phyloP scores from a whole-genome alignment of 2,888 invertebrate species.

The Brachyptera risi region DNA sequence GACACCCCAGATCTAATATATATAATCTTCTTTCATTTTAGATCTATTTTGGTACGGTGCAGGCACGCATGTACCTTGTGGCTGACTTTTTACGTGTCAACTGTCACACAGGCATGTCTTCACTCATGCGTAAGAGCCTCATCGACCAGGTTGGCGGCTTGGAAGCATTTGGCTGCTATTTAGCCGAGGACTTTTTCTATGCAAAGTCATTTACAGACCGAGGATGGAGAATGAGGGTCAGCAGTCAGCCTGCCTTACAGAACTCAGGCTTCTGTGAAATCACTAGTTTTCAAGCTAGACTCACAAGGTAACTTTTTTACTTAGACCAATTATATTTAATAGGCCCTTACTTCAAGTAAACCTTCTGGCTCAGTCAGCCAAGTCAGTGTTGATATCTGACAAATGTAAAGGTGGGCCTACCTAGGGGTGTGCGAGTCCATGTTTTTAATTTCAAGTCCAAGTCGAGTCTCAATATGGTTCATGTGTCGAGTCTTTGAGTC shows the following conservation, averaged over 20 bases:
- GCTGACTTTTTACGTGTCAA: conserved; percentile 91
- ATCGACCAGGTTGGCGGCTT: conserved; percentile 92
- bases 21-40: conserved; percentile 39
- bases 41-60: conserved; percentile 95
- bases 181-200: conserved; percentile 98
- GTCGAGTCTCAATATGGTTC: too few relatives aligned
- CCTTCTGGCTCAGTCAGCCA: too few relatives aligned
- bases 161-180: conserved; percentile 83
- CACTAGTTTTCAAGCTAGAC: conserved; percentile 76
- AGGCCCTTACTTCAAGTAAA: background rate
- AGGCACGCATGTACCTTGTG: conserved; percentile 90
- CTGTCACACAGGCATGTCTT: conserved; percentile 99
- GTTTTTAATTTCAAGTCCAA: too few relatives aligned
- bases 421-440: too few relatives aligned
- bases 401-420: too few relatives aligned
- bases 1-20: too few relatives aligned
- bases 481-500: too few relatives aligned
- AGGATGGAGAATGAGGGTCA: conserved; percentile 87
- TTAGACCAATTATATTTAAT: background rate
- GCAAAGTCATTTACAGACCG: conserved; percentile 82
- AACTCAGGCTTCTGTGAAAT: conserved; percentile 89
- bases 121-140: conserved; percentile 81
- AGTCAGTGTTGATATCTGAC: too few relatives aligned
- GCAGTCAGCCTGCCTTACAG: conserved; percentile 92
- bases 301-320: conserved; percentile 45